Base-by-base conservation (phyloP, 2,797 vertebrate species). In the Pteronotus mesoamericanus region DNA sequence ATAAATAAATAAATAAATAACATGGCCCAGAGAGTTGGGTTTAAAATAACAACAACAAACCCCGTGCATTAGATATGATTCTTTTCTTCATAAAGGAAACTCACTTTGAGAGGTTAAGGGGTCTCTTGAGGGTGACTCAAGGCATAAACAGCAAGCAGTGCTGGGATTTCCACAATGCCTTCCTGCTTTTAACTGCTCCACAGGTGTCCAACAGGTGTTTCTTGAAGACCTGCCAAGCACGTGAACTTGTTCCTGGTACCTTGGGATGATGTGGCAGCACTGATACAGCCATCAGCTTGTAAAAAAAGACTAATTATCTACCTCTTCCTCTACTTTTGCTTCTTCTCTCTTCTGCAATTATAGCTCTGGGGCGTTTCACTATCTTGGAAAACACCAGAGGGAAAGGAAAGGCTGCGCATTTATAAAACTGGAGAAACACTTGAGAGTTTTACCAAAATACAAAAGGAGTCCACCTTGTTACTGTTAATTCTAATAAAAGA, bases 281-380 rank as follows among this genome's bases (percentile, higher is more conserved):
- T 37, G 26, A 68, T 64, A 75, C 10, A 66, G n/a, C 71, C 69
- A 57, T 59, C 53, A 46, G 78, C 82, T 86, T 85, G 77, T 75
- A 83, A 95, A 90, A 79, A 89, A 71, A 75, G 18, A 93, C 71
- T 87, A 91, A 97, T 84, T 80, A 95, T 32, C 69, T 44, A 86
- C 64, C 51, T 55, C 34, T 26, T 39, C 51, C 61, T 2, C 18
- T 71, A 37, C 46, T 66, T 42, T 64, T 80, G 57, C 74, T 91
- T 26, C 12, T 39, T 48, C 69, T 90, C 29, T 16, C 69, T 44
- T 90, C 32, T 48, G 69, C 51, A 66, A 39, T 18, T 29, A 34
- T 18, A 77, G 71, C 69, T 84, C 42, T 29, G 39, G 75, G 94
- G 42, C 46, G 86, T 91, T 77, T 94, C 88, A 80, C 29, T 83